Evolutionary conservation across 2,888 invertebrate species (phyloP).

Genomic region (Aphodius sticticus): DNA sequence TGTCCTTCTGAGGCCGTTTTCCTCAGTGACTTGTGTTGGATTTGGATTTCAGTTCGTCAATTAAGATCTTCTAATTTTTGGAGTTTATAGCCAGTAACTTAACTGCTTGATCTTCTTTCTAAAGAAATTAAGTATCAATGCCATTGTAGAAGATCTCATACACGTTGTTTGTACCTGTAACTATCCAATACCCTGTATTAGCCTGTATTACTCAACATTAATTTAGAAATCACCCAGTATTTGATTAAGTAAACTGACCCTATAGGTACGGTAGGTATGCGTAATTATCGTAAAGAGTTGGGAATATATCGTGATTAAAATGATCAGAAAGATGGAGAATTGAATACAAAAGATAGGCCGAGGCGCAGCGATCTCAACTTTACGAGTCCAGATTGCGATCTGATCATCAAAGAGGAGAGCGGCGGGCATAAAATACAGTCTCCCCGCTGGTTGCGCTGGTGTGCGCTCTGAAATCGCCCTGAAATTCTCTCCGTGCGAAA

Average conservation of each 20-base stretch:
- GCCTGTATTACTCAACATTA: background rate
- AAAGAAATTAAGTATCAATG: no score
- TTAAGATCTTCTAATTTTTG: no score
- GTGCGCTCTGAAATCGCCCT: conserved; percentile 31
- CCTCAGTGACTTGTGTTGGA: no score
- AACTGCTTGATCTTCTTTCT: no score
- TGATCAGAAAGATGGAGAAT: background rate
- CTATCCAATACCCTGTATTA: no score
- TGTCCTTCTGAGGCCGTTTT: no score
- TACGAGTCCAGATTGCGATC: conserved; percentile 22
- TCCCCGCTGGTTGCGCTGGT: background rate
- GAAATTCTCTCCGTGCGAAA: conserved; percentile 50
- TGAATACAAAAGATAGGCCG: conserved; percentile 22
- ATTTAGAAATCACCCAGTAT: background rate
- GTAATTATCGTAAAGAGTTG: background rate
- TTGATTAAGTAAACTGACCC: background rate
- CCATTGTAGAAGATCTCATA: no score
- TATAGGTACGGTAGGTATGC: background rate
- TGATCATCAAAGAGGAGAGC: conserved; percentile 19
- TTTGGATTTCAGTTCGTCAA: no score
- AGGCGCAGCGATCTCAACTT: conserved; percentile 15
- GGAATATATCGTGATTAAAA: background rate
- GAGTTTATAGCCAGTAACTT: no score
- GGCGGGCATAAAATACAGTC: conserved; percentile 19
- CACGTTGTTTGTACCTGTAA: no score